A percentile compares a stretch with the other conserved stretches of the same genome.
Conservation (phyloP, 2,797 vertebrate species). For the Clarias fuscus region DNA sequence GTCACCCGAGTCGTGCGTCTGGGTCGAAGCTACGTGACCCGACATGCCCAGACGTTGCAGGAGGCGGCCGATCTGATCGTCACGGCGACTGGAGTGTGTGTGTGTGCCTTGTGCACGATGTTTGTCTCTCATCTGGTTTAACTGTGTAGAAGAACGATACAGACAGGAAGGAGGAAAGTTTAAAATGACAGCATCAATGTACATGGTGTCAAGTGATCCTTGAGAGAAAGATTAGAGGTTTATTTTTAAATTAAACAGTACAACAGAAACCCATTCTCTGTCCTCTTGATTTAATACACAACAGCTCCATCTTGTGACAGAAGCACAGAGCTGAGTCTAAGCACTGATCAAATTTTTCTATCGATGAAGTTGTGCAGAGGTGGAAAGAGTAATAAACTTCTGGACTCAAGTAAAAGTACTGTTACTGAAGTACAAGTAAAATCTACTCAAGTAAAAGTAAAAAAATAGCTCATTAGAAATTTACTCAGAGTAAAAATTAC, state of each 20-base stretch:
- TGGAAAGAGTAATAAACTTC: no score
- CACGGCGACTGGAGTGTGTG: slow-evolving; percentile 67
- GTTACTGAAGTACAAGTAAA: no score
- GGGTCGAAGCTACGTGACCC: slow-evolving; percentile 37
- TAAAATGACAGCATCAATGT: background rate
- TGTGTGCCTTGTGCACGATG: slow-evolving; percentile 62
- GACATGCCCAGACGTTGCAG: slow-evolving; percentile 35
- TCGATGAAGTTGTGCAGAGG: no score
- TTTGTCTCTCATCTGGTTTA: slow-evolving; percentile 68
- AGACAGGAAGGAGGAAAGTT: background rate
- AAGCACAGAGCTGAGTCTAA: background rate
- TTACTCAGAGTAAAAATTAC: no score
- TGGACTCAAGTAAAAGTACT: no score
- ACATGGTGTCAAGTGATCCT: background rate
- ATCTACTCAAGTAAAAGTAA: no score
- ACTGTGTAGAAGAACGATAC: slow-evolving; percentile 30
- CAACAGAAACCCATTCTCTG: background rate
- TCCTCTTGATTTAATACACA: background rate
- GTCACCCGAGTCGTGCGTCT: background rate
- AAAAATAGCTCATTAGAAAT: no score
- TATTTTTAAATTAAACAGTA: background rate
- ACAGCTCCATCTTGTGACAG: slow-evolving; percentile 4
- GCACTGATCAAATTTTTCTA: background rate
- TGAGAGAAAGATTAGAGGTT: background rate
- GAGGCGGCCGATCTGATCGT: slow-evolving; percentile 61